Percentiles rank a stretch among this genome's conserved stretches.
Evolutionary conservation across 2,113 vertebrate species (phyloP).

Genomic region (Megaptera novaeangliae): DNA sequence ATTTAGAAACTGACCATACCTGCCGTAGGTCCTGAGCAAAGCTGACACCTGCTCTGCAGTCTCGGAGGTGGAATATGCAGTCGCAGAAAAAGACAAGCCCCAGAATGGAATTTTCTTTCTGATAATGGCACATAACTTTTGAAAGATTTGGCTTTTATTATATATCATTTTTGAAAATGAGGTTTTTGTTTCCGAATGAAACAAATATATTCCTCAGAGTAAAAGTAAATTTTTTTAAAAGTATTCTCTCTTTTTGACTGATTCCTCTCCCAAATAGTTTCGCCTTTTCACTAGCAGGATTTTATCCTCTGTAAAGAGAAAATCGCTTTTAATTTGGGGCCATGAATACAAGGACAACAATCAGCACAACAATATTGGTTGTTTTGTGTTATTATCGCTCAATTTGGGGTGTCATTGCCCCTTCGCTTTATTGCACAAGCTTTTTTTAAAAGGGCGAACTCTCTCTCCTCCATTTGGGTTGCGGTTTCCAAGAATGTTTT

Average conservation of each 20-base stretch:
- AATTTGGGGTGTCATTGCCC: not conserved
- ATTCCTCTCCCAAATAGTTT: not conserved
- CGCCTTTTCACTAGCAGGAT: not conserved
- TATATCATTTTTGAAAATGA: not conserved
- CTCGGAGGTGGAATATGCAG: not conserved
- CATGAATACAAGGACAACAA: not conserved
- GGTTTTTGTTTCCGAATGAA: not conserved
- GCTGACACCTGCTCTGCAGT: not conserved
- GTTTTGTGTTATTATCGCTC: not conserved
- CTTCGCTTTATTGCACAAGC: not conserved
- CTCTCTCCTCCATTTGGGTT: not conserved
- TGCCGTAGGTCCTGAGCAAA: not conserved
- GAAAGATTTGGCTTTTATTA: not conserved
- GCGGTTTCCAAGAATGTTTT: slow-evolving; percentile 41
- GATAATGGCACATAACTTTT: not conserved
- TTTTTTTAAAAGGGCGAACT: not conserved
- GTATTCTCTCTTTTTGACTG: not conserved
- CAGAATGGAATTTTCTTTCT: not conserved
- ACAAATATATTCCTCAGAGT: not conserved
- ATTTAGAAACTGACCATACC: not conserved
- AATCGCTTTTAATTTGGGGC: not conserved
- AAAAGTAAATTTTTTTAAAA: not conserved
- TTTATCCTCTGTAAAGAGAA: not conserved
- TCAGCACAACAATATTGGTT: not conserved
- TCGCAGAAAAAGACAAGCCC: not conserved